Percentiles rank a stretch among this genome's conserved stretches.
Conservation (phyloP, 2,113 vertebrate species). For the Dromaius novaehollandiae region DNA sequence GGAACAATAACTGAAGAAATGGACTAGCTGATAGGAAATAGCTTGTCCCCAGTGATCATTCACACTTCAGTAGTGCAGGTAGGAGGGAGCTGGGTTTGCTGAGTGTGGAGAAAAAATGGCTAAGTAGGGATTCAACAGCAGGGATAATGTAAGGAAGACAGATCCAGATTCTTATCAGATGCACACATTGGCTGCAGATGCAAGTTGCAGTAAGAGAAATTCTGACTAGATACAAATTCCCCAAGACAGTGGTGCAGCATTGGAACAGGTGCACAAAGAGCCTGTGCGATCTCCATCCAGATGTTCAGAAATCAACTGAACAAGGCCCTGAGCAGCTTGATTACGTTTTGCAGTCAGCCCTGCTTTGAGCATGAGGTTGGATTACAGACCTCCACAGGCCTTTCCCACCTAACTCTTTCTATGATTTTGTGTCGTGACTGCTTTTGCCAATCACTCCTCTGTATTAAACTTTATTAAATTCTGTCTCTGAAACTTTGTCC, state of each 20-base stretch:
- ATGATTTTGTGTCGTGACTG: not conserved
- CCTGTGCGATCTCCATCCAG: not conserved
- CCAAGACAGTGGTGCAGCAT: not conserved
- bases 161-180: not conserved
- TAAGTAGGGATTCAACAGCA: not conserved
- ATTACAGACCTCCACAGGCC: not conserved
- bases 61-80: not conserved
- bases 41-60: not conserved
- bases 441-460: not conserved
- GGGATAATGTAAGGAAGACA: not conserved
- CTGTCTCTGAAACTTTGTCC: not conserved
- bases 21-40: not conserved
- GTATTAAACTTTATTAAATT: not conserved
- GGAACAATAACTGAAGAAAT: not conserved
- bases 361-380: not conserved
- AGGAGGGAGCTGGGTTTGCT: not conserved
- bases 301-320: not conserved
- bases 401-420: not conserved
- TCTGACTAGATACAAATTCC: not conserved
- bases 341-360: not conserved
- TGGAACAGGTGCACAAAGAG: not conserved
- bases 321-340: not conserved
- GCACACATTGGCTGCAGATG: not conserved
- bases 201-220: not conserved
- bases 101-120: not conserved